Evolutionary conservation across 2,888 invertebrate species (phyloP).

Genomic region (Diarsia rubi): DNA sequence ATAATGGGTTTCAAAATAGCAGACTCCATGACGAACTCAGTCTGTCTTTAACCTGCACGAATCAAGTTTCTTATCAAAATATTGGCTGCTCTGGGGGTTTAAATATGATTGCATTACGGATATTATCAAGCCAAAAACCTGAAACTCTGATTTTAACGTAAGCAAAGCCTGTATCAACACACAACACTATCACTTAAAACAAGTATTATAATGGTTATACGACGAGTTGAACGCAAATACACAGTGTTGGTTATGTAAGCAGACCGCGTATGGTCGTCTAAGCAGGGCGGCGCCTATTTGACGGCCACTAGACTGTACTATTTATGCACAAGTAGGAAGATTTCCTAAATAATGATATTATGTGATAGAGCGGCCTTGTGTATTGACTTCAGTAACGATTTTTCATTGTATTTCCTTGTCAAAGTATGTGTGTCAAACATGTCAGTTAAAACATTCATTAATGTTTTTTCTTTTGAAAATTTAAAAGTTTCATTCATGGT

Average conservation of each 20-base stretch:
- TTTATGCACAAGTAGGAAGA: constrained; percentile 4
- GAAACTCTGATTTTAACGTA: background rate
- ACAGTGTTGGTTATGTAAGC: constrained; percentile 22
- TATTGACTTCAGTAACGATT: background rate
- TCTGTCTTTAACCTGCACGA: too few relatives aligned
- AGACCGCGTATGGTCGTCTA: background rate
- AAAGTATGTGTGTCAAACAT: background rate
- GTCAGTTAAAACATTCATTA: background rate
- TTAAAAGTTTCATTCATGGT: background rate
- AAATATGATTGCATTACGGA: background rate
- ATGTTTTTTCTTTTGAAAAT: too few relatives aligned
- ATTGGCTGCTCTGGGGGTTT: background rate
- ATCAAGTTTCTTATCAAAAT: background rate
- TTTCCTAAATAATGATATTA: background rate
- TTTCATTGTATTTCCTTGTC: background rate
- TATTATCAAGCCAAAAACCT: background rate
- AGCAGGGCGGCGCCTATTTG: constrained; percentile 32
- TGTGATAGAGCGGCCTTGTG: background rate
- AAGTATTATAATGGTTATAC: background rate
- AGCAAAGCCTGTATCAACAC: background rate
- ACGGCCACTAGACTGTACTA: constrained; percentile 13
- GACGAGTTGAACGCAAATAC: constrained; percentile 26
- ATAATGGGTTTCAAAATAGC: background rate
- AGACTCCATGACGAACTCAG: background rate
- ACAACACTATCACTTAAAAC: background rate